Base-by-base conservation (phyloP, 2,797 vertebrate genomes). In the Danio tinwini region DNA sequence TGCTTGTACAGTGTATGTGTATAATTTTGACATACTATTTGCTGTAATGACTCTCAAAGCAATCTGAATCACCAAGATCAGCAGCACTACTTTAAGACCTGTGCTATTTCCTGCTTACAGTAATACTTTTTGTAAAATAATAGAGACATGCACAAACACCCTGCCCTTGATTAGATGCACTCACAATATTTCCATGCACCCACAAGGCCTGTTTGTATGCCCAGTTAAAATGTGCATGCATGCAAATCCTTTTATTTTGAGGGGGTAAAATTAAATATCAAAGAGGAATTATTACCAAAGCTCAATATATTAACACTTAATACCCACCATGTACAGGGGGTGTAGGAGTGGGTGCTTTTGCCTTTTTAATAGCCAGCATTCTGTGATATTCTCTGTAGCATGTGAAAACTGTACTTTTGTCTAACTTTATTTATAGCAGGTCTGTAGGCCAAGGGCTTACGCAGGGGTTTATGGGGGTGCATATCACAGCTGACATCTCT, bases 221-320 rank as follows among this genome's bases (percentile, higher is more conserved):
- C 80, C 62, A 74, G 62, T 84, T 81, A 76, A 49, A 84, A 85
- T 82, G 67, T 58, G 73, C 5, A 75, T 83, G 80, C 82, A 71
- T 71, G 81, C 50, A 85, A 88, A 84, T 82, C 68, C 10, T 80
- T 87, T 69, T 83, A 78, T 69, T 85, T 83, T 81, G 76, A 21
- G 67, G 67, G 79, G 84, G 78, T 75, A 75, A 85, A 87, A 90
- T 91, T 82, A 87, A 86, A 82, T 78, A 90, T 86, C 83, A 80
- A 81, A 80, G 76, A 88, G 88, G 90, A 90, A 91, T 91, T 91
- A 88, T 83, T 85, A 81, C 78, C 82, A 90, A 90, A 90, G 86
- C 83, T 87, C 85, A 78, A 84, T 83, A 91, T 94, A 93, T 93
- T 93, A 92, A 92, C 91, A 89, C 75, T 76, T 92, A 93, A 94